Percentiles rank a stretch among this genome's conserved stretches.
phyloP scores from a whole-genome alignment of 2,113 vertebrate genomes.

The Carassius carassius region DNA sequence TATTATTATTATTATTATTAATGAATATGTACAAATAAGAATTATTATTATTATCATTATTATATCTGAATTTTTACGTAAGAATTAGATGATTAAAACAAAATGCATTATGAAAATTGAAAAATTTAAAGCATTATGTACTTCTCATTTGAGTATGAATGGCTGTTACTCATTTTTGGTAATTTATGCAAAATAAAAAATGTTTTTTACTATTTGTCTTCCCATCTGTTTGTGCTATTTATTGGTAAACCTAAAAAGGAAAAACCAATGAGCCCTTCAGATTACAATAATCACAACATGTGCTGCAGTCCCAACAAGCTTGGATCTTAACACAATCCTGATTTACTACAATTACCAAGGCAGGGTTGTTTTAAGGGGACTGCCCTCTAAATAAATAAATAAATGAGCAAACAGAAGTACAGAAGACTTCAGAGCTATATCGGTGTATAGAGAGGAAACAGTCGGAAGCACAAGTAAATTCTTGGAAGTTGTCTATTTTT shows the following conservation, averaged over 20 bases:
- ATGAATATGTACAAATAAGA: neutral
- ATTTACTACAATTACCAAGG: neutral
- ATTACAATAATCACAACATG: neutral
- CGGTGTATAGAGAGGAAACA: neutral
- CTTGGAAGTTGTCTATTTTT: conserved; percentile 16
- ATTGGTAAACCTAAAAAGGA: neutral
- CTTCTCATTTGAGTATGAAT: neutral
- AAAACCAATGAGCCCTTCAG: neutral
- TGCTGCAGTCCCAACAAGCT: neutral
- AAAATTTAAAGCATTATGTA: neutral
- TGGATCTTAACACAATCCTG: neutral
- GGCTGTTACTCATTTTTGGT: neutral
- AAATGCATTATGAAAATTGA: too few species aligned
- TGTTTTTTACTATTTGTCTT: neutral
- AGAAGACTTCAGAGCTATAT: neutral
- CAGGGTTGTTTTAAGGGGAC: neutral
- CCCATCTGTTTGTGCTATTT: neutral
- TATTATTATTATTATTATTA: neutral
- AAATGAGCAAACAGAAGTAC: neutral
- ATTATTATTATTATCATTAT: neutral
- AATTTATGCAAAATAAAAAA: neutral
- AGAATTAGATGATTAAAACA: too few species aligned
- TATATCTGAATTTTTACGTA: too few species aligned
- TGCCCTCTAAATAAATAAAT: conserved; percentile 16
- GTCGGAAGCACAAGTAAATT: neutral